Evolutionary conservation across 2,888 invertebrate species (phyloP), one percentile per base, ranked within the genome.

Genomic region (Nephrocerus scutellatus): DNA sequence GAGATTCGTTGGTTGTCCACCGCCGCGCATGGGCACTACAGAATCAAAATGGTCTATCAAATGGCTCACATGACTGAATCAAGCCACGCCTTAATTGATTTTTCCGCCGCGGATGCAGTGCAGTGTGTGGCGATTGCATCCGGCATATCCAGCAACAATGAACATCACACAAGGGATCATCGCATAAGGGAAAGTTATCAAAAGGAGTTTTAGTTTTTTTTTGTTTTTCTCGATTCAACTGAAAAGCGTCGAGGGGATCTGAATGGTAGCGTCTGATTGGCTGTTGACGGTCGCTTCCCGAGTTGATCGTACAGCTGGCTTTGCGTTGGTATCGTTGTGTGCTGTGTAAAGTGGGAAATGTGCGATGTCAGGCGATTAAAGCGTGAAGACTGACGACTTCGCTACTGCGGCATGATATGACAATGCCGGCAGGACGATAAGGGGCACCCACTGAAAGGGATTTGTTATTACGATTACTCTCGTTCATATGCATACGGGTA

Each of bases 351-450:
- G 23, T 35, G 16, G 21, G 29, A 24, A 19, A 30, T 42, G 26
- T 49, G 43, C 55, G 55, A 48, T 53, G 50, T 55, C 56, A 54
- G 53, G 55, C 57, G 56, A 64, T 65, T 60, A 62, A 63, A 66
- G 57, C 66, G 64, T 66, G 66, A 66, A 66, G 65, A 65, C 65
- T 63, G 60, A 54, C 56, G 47, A 48, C 45, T 42, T 41, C 22
- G 26, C 42, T 39, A 18, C 40, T 28, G 22, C 31, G 34, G 32
- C 36, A n/a, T n/a, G n/a, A n/a, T n/a, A n/a, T n/a, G n/a, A n/a
- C n/a, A n/a, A n/a, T n/a, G n/a, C n/a, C n/a, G n/a, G n/a, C n/a
- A n/a, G n/a, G n/a, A n/a, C n/a, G n/a, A n/a, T n/a, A n/a, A n/a
- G n/a, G n/a, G n/a, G n/a, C n/a, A n/a, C n/a, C n/a, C n/a, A n/a